phyloP scores from a whole-genome alignment of 2,797 vertebrate species.

The Aplochiton taeniatus region DNA sequence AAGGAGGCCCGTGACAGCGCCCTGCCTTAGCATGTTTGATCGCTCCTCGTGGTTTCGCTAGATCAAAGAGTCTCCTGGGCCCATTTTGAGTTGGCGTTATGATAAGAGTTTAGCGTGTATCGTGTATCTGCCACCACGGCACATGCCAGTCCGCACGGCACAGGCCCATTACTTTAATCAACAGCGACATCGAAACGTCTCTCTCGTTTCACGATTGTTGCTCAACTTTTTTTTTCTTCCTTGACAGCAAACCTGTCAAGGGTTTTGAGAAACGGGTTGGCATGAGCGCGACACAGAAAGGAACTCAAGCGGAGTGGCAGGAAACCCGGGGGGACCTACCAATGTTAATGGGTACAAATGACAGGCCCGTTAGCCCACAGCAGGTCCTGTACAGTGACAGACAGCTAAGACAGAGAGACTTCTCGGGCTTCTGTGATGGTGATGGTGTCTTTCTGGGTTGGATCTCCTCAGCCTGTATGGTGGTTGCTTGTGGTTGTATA shows the following conservation, averaged over 20 bases:
- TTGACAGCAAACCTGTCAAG: slow-evolving; percentile 8
- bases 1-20: slow-evolving; percentile 23
- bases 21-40: slow-evolving; percentile 14
- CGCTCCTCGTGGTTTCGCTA: slow-evolving; percentile 11
- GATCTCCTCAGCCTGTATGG: slow-evolving; percentile 13
- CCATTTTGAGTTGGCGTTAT: slow-evolving; percentile 19
- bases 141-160: slow-evolving; percentile 14
- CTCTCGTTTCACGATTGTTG: slow-evolving; percentile 27
- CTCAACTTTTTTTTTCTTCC: slow-evolving; percentile 1
- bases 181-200: slow-evolving; percentile 35
- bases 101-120: slow-evolving; percentile 34
- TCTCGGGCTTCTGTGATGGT: slow-evolving; percentile 27
- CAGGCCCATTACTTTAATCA: slow-evolving; percentile 41
- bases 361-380: slow-evolving; percentile 34
- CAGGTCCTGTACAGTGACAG: slow-evolving; percentile 21
- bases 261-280: not conserved
- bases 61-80: slow-evolving; percentile 41
- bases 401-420: slow-evolving; percentile 17
- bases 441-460: slow-evolving; percentile 27
- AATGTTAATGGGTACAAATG: slow-evolving; percentile 62
- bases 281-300: slow-evolving; percentile 18
- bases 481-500: too few relatives aligned
- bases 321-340: slow-evolving; percentile 33
- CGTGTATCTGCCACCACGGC: not conserved
- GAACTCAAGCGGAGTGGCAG: slow-evolving; percentile 45